Evolutionary conservation across 2,113 vertebrate genomes (phyloP).

Genomic region (Pontoporia blainvillei): DNA sequence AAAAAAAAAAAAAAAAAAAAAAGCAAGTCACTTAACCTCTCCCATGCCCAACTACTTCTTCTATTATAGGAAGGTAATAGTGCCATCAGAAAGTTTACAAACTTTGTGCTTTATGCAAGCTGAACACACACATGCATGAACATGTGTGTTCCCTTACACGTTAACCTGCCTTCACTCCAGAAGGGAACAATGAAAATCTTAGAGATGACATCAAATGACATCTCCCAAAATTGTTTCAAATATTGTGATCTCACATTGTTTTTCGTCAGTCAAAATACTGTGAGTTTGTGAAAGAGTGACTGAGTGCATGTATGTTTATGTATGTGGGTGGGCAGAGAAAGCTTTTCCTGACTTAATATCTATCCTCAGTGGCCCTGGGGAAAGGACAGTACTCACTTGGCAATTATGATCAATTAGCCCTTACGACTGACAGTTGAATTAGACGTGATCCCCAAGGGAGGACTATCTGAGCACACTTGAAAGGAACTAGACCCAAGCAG

Average conservation of each 20-base stretch:
- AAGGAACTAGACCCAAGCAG: neutral
- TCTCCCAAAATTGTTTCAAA: neutral
- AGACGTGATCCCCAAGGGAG: neutral
- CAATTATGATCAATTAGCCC: neutral
- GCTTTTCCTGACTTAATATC: neutral
- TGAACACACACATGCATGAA: neutral
- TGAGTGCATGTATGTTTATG: too few relatives aligned
- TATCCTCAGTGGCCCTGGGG: neutral
- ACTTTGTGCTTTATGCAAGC: neutral
- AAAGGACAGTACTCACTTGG: neutral
- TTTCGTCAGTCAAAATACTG: neutral
- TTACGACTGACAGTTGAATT: neutral
- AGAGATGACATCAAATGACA: neutral
- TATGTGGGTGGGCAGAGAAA: neutral
- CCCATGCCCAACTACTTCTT: neutral
- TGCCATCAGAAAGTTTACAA: neutral
- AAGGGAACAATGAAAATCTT: constrained; percentile 7
- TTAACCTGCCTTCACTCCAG: neutral
- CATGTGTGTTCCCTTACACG: neutral
- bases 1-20: too few relatives aligned
- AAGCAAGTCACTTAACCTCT: neutral
- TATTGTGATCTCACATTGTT: neutral
- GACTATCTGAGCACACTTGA: neutral
- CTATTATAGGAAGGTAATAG: neutral
- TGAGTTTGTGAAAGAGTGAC: neutral